Percentiles rank a stretch among this genome's conserved stretches.
Evolutionary conservation across 1,140 invertebrate genomes (phyloP).

Genomic region (Acromyrmex echinatior): DNA sequence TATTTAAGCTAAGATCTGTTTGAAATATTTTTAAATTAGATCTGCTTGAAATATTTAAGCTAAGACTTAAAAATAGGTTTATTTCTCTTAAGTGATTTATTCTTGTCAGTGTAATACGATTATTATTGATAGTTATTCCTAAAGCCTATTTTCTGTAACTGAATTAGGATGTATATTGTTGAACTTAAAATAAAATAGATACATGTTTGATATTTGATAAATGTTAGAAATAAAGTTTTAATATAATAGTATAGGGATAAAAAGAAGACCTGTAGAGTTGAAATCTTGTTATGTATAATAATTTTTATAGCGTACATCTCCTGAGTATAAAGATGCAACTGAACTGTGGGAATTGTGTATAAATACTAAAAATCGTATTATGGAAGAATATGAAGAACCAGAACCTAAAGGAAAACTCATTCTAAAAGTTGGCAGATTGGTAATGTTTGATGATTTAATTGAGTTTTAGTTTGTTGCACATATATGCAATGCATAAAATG

Average conservation of each 20-base stretch:
- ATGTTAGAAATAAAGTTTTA: too few species aligned
- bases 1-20: too few species aligned
- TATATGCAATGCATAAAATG: background rate
- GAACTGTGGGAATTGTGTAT: conserved; percentile 95
- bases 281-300: background rate
- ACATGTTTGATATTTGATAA: too few species aligned
- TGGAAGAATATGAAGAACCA: conserved; percentile 86
- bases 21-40: too few species aligned
- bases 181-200: too few species aligned
- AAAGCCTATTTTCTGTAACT: too few species aligned
- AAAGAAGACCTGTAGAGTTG: background rate
- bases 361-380: conserved; percentile 86
- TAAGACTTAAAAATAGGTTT: too few species aligned
- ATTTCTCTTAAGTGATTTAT: too few species aligned
- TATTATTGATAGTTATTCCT: background rate
- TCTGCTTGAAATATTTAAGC: too few species aligned
- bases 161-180: too few species aligned
- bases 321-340: conserved; percentile 96
- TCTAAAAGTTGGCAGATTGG: conserved; percentile 87
- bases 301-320: conserved; percentile 89
- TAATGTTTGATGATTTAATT: conserved; percentile 68
- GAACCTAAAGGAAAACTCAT: conserved; percentile 88
- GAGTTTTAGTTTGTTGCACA: background rate
- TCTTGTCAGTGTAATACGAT: too few species aligned
- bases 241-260: too few species aligned